Conservation (phyloP, 2,797 vertebrate genomes). For the Gobio occitaniae region DNA sequence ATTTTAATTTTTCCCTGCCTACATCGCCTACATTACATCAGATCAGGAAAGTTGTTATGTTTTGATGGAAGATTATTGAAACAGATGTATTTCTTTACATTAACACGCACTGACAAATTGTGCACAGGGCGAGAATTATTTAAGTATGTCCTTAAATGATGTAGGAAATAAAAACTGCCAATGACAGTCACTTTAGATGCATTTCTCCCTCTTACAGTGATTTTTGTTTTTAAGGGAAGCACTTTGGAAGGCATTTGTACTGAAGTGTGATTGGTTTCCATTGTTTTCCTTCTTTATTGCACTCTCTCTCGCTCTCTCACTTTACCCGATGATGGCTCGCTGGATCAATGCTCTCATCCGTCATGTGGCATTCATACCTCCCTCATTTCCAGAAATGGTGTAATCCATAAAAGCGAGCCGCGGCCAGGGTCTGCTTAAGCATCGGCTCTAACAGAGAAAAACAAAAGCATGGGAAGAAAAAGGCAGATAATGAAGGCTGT, state of each 20-base stretch:
- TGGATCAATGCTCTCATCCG: conserved; percentile 58
- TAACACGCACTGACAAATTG: background rate
- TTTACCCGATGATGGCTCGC: conserved; percentile 50
- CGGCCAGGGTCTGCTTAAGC: conserved; percentile 53
- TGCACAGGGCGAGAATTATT: background rate
- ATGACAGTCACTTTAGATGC: conserved; percentile 15
- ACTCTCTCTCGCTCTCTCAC: conserved; percentile 33
- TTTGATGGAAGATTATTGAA: conserved; percentile 6
- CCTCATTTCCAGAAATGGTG: conserved; percentile 64
- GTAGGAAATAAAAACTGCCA: background rate
- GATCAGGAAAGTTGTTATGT: background rate
- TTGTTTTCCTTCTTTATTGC: conserved; percentile 26
- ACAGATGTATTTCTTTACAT: background rate
- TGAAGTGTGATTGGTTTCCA: conserved; percentile 43
- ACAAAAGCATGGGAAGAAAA: conserved; percentile 58
- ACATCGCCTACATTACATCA: background rate
- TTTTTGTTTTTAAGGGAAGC: conserved; percentile 3
- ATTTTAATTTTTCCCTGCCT: background rate
- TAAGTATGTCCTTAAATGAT: background rate
- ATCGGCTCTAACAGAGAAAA: conserved; percentile 53
- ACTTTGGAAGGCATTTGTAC: conserved; percentile 13
- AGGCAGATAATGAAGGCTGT: conserved; percentile 65
- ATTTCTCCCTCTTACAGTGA: conserved; percentile 1
- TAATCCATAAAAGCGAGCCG: conserved; percentile 57
- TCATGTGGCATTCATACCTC: conserved; percentile 60